Percentiles rank a stretch among this genome's conserved stretches.
phyloP scores from a whole-genome alignment of 2,888 invertebrate genomes.

The Scaptomyza tumidula region DNA sequence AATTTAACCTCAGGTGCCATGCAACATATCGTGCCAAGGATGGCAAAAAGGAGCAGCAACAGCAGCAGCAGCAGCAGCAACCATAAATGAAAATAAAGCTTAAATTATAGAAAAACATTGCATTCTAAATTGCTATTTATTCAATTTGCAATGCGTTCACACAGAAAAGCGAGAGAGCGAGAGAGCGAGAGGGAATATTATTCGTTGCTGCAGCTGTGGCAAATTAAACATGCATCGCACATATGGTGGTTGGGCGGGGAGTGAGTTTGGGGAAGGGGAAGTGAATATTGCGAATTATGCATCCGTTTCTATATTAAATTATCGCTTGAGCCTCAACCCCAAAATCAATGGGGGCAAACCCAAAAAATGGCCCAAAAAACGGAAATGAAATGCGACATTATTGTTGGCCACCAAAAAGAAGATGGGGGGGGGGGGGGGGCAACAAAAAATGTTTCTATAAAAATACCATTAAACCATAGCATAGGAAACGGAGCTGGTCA shows the following conservation, averaged over 20 bases:
- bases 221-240: constrained; percentile 38
- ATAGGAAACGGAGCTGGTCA: constrained; percentile 51
- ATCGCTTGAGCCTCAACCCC: constrained; percentile 42
- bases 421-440: too few species aligned
- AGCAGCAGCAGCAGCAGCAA: background rate
- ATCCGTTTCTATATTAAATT: constrained; percentile 56
- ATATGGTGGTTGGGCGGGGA: background rate
- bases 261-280: background rate
- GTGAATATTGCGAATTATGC: background rate
- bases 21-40: background rate
- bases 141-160: constrained; percentile 50
- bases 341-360: constrained; percentile 49
- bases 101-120: constrained; percentile 69
- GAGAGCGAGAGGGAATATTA: background rate
- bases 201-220: constrained; percentile 54
- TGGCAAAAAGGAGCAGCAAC: background rate
- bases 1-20: constrained; percentile 21
- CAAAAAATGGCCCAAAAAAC: constrained; percentile 1
- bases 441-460: too few species aligned
- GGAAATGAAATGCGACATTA: constrained; percentile 60
- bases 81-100: constrained; percentile 69
- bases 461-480: constrained; percentile 43
- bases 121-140: constrained; percentile 63
- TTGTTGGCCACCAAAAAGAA: background rate
- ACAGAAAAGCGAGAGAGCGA: background rate